Conservation (phyloP, 2,113 vertebrate genomes). For the Labeo catla region DNA sequence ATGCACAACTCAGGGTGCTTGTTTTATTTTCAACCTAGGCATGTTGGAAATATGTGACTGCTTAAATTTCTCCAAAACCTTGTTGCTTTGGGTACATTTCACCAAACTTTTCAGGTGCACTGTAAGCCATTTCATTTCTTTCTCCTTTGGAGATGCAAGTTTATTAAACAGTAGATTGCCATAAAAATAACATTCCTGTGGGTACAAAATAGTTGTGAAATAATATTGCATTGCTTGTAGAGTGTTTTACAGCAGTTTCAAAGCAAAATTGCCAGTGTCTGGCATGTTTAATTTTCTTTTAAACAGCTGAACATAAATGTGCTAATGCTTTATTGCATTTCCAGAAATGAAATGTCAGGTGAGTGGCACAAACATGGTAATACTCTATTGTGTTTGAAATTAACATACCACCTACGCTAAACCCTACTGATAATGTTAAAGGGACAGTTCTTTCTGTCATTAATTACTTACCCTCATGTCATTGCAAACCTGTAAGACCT, state of each 20-base stretch:
- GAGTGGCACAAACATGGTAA: background rate
- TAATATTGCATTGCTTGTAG: background rate
- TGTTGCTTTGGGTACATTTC: background rate
- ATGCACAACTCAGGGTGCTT: constrained; percentile 53
- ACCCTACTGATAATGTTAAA: background rate
- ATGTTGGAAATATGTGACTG: background rate
- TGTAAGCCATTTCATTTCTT: background rate
- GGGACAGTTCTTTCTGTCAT: no score
- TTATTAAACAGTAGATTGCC: background rate
- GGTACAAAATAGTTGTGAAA: background rate
- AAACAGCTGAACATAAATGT: background rate
- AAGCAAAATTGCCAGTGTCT: background rate
- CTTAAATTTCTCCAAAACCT: background rate
- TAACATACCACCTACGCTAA: background rate
- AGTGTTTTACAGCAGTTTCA: background rate
- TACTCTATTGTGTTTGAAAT: background rate
- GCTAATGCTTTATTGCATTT: background rate
- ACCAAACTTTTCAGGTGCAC: background rate
- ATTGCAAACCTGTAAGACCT: no score
- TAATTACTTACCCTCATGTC: no score
- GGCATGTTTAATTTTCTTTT: background rate
- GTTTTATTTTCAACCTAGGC: constrained; percentile 9
- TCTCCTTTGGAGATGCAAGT: background rate
- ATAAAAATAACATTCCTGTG: background rate
- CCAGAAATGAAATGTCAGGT: background rate